Conservation (phyloP, 1,140 invertebrate species). For the Sitodiplosis mosellana region DNA sequence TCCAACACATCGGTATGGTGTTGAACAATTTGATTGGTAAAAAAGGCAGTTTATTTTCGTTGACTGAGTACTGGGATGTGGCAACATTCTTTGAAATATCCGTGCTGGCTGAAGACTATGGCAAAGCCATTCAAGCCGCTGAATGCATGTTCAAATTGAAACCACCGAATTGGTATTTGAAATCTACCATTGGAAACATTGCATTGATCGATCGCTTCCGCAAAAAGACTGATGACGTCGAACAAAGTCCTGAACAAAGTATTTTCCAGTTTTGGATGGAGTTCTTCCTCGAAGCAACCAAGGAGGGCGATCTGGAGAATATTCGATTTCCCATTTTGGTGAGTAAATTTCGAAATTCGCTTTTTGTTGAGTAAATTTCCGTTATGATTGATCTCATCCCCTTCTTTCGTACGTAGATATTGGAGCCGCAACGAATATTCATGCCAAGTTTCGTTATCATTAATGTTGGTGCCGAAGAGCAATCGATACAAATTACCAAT, state of each 20-base stretch:
- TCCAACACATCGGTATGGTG: slow-evolving; percentile 82
- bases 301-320: slow-evolving; percentile 41
- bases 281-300: slow-evolving; percentile 89
- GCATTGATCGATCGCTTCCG: slow-evolving; percentile 84
- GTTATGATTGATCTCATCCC: too few species aligned
- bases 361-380: slow-evolving; percentile 6
- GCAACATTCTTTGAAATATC: slow-evolving; percentile 99
- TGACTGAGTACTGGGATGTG: slow-evolving; percentile 98
- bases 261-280: slow-evolving; percentile 97
- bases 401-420: too few species aligned
- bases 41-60: slow-evolving; percentile 81
- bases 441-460: slow-evolving; percentile 92
- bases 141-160: slow-evolving; percentile 99
- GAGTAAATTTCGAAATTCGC: slow-evolving; percentile 3
- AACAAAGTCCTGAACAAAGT: slow-evolving; percentile 57
- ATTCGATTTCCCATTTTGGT: slow-evolving; percentile 67
- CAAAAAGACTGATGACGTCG: slow-evolving; percentile 53
- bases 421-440: slow-evolving; percentile 82
- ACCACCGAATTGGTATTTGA: slow-evolving; percentile 96
- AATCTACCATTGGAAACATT: slow-evolving; percentile 97
- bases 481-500: slow-evolving; percentile 76
- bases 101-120: slow-evolving; percentile 91
- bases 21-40: slow-evolving; percentile 96
- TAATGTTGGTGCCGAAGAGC: slow-evolving; percentile 81
- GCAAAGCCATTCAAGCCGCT: slow-evolving; percentile 92